Base-by-base conservation (phyloP, 2,888 invertebrate genomes). In the Erebia ligea region DNA sequence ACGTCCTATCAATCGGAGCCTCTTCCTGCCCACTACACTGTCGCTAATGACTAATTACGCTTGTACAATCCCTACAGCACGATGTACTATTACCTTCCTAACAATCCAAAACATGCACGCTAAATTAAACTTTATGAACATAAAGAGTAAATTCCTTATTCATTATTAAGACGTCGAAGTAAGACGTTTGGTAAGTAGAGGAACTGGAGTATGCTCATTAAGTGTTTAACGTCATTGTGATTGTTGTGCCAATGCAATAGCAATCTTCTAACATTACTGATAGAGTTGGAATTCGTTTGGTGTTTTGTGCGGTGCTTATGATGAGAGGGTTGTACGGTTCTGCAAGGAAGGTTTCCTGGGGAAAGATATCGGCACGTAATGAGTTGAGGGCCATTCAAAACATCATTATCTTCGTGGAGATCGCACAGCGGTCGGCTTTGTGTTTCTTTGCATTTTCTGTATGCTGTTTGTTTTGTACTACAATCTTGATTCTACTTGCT, bases 31-130 rank as follows among this genome's bases (percentile, higher is more conserved):
- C 85, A 86, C 85, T 85, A 82, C 84, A 84, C 83, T 85, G 87
- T 88, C 88, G 85, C 88, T 91, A 91, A 91, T 89, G 89, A 91
- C 91, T 91, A 90, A 91, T 91, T 91, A 91, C 86, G 85, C 86
- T 86, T 88, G 89, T 87, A 89, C 87, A 86, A 89, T 89, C 88
- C 87, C 83, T 84, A 84, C 81, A 83, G 79, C 78, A 83, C 85
- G 82, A 82, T 82, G 80, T 84, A 82, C 83, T 82, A 82, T 75
- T 73, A 75, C 71, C 72, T 75, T 74, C 83, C 83, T 80, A 83
- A 82, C 83, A 79, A 80, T 79, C 76, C 76, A 75, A 75, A 71
- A 68, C 65, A 64, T 66, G 10, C 82, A 85, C 70, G 70, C 73
- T 17, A 86, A 78, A 78, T 66, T 76, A 73, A 68, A 81, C 84